Evolutionary conservation across 2,113 vertebrate species (phyloP), one percentile per base, ranked within the genome.

Genomic region (Marmota monax): DNA sequence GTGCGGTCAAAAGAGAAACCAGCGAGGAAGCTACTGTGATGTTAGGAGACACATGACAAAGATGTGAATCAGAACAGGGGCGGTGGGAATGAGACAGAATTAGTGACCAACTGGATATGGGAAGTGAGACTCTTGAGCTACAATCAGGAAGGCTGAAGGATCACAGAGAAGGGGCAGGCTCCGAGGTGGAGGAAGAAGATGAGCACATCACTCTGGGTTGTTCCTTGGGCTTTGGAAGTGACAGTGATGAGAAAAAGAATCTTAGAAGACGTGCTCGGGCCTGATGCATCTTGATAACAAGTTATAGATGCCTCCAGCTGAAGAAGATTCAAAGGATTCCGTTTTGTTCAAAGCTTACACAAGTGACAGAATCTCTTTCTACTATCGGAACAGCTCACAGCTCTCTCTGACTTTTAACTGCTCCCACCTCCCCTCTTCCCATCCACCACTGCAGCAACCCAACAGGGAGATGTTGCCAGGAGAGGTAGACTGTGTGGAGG

Each of bases 41-140:
- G n/a, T 90, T 42, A 88, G 78, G 80, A 93, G 82, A 73, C 58
- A 34, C 56, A 91, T 77, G 89, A 73, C 86, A 90, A 69, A 16
- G 6, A 29, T 18, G 7, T 20, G 90, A 94, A 67, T 84, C 91
- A 91, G 70, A 92, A 69, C 18, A 58, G 37, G 69, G 37, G 2
- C 51, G 17, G 39, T 9, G 32, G 61, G 32, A 65, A 23, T 2
- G 73, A 78, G 23, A 34, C n/a, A 56, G 63, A 39, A 51, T 42
- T 29, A 39, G 53, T 69, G 89, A 63, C 32, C 42, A 18, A 0
- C 1, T 80, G 17, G 42, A 25, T 65, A 27, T 32, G 51, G 63
- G 56, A 88, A 82, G 70, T 73, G 74, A 97, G 51, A 76, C 34
- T 80, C 63, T 63, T 18, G 82, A 45, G 20, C 32, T 18, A 48